Base-by-base conservation (phyloP, 2,797 vertebrate species). In the Anisognathus igniventris region DNA sequence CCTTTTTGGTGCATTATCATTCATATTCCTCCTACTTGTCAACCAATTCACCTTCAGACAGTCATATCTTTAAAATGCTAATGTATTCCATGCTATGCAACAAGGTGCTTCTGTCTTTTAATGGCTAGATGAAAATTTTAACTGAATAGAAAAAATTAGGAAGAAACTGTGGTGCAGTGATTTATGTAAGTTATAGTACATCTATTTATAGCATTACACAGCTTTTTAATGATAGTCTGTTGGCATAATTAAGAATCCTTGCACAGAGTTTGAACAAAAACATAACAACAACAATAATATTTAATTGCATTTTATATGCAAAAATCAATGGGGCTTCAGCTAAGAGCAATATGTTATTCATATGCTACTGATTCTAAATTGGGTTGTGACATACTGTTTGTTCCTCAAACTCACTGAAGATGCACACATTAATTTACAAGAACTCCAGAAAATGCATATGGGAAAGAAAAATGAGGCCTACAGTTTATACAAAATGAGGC, bases 251-350 rank as follows among this genome's bases (percentile, higher is more conserved):
- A 64, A 94, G 57, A 96, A 74, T 51, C 45, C 56, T 90, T 82
- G 44, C 47, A 84, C 22, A 60, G 66, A 82, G 48, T 72, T 92
- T 85, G 56, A 77, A 91, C 71, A 85, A 91, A 86, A 73, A 22
- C 68, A 89, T 61, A 71, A 53, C 54, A 92, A 57, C 70, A 92
- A 65, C 57, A 91, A 84, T 88, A 93, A 79, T 71, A 84, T 76
- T 92, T 91, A 92, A 94, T 93, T 93, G 74, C 86, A 91, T 91
- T 92, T 92, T 87, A 73, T 73, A 95, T 89, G 80, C 90, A 91
- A 79, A 92, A 94, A 87, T 95, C 92, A 91, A 85, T 67, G 88
- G 42, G 74, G 66, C 45, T 87, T 94, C 80, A 91, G 53, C 83
- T 79, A 90, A 79, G 39, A 91, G 71, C 78, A 96, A 64, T 84